Percentiles rank a stretch among this genome's conserved stretches.
phyloP scores from a whole-genome alignment of 1,140 invertebrate genomes.

The Coenobita brevimanus region DNA sequence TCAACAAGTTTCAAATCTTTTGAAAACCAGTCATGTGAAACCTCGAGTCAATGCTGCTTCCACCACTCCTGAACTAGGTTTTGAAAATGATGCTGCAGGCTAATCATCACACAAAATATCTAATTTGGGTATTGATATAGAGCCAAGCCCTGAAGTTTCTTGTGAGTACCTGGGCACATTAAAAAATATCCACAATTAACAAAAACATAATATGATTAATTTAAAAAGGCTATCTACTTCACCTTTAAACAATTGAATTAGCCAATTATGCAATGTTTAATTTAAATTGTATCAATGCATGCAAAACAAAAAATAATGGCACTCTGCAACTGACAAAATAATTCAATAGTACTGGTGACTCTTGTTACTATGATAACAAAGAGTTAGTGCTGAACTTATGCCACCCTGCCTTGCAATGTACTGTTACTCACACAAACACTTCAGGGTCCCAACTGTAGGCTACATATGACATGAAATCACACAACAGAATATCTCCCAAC shows the following conservation, averaged over 20 bases:
- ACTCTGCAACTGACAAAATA: too few species aligned
- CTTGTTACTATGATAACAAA: too few species aligned
- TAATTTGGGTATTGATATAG: conserved; percentile 64
- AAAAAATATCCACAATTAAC: background rate
- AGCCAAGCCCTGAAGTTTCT: conserved; percentile 41
- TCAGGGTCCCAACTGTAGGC: conserved; percentile 37
- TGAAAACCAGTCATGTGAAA: conserved; percentile 39
- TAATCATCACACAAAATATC: conserved; percentile 65
- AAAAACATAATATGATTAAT: too few species aligned
- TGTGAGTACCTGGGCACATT: conserved; percentile 31
- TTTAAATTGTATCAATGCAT: background rate
- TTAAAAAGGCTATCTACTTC: too few species aligned
- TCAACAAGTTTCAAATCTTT: conserved; percentile 52
- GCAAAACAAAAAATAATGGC: too few species aligned
- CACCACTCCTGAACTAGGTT: conserved; percentile 52
- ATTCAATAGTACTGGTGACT: too few species aligned
- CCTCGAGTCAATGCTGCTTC: conserved; percentile 37
- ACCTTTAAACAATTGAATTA: background rate
- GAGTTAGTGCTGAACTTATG: too few species aligned
- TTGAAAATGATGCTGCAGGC: conserved; percentile 64
- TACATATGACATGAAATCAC: conserved; percentile 65
- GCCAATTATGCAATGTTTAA: background rate
- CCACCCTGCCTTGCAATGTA: background rate
- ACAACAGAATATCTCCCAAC: conserved; percentile 64
- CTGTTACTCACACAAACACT: conserved; percentile 46